phyloP scores from a whole-genome alignment of 2,113 vertebrate species.

The Emydocephalus ijimae region DNA sequence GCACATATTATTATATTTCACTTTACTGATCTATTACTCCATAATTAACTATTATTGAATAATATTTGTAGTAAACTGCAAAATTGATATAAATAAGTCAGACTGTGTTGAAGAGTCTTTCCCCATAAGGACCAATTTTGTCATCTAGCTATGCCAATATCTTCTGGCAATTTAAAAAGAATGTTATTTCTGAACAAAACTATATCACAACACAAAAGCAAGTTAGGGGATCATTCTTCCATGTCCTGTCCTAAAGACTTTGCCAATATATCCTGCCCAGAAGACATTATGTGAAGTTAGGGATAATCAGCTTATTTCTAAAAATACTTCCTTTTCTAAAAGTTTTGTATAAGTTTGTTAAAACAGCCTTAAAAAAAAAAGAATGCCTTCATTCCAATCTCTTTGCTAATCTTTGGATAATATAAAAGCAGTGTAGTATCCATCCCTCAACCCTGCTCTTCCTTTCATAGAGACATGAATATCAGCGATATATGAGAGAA shows the following conservation, averaged over 20 bases:
- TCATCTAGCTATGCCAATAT: background rate
- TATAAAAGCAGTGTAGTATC: background rate
- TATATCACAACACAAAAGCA: background rate
- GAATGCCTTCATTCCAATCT: background rate
- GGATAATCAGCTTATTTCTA: background rate
- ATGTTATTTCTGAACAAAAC: background rate
- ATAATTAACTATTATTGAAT: background rate
- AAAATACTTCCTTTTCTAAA: background rate
- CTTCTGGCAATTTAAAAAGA: background rate
- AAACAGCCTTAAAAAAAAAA: background rate
- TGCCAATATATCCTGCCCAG: background rate
- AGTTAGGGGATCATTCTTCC: background rate
- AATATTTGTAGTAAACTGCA: background rate
- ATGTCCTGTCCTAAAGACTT: background rate
- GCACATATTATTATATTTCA: background rate
- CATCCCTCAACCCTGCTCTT: background rate
- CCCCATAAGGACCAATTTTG: background rate
- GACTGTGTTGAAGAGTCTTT: background rate
- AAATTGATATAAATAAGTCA: background rate
- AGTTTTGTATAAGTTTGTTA: background rate
- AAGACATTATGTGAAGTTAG: background rate
- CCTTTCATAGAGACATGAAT: background rate
- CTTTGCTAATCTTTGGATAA: background rate
- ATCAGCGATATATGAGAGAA: background rate
- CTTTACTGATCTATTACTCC: background rate